Evolutionary conservation across 2,797 vertebrate species (phyloP), one percentile per base, ranked within the genome.

Genomic region (Trachops cirrhosus): DNA sequence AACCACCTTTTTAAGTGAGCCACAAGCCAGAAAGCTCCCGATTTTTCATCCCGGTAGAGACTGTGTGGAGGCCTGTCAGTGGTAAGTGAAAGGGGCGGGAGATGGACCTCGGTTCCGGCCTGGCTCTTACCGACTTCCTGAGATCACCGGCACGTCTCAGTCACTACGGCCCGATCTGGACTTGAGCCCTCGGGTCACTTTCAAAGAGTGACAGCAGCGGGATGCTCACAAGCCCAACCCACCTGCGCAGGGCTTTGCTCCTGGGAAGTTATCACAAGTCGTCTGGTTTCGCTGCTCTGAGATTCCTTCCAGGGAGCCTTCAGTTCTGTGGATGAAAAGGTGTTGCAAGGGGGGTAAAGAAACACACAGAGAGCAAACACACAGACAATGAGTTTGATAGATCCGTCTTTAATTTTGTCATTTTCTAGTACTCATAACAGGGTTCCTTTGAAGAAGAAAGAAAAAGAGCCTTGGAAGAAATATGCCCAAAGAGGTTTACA

Each of bases 341-440:
- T 92, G 22, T 70, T 34, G 3, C 18, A 87, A 54, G 15, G 9
- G 9, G 5, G 26, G 19, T 71, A 67, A 74, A 64, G 26, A 12
- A 50, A 57, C 46, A 16, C 48, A 11, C 44, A 87, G n/a, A 86
- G 0, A 68, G 21, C 10, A 83, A 7, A 79, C 50, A 85, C 41
- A 68, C 1, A 79, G 19, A 85, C 29, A 73, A 48, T 26, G 86
- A 24, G 44, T 67, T 82, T 79, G 75, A 70, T 7, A 93, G 88
- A 34, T 9, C n/a, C 29, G 84, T 44, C 52, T 96, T 95, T 96
- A 94, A 79, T 86, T 89, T 52, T 57, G 16, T 77, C 24, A 85
- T 68, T 85, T 93, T 89, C 50, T 12, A 54, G 22, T 37, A 54
- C 84, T 94, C n/a, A 73, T n/a, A 88, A 80, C 22, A 70, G n/a